Percentiles rank a stretch among this genome's conserved stretches.
Evolutionary conservation across 92 coral and sea anemone genomes (phyloP).

Genomic region (Scolanthus callimorphus): DNA sequence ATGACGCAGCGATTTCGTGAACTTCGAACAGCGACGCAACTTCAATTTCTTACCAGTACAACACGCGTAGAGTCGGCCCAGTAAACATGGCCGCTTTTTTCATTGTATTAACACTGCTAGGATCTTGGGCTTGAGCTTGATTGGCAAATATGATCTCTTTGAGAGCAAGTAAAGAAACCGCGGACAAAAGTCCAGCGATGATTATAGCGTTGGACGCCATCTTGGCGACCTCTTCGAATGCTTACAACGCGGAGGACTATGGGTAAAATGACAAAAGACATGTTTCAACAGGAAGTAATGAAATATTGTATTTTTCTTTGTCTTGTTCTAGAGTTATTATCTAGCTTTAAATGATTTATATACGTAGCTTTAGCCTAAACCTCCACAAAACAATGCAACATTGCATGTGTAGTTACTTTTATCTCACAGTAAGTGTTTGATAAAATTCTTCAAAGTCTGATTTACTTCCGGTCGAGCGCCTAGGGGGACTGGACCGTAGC

Average conservation of each 20-base stretch:
- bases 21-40: background rate
- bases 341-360: no score
- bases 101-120: constrained; percentile 48
- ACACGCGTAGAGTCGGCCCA: constrained; percentile 82
- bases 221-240: constrained; percentile 18
- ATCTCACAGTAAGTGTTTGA: no score
- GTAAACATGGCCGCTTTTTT: constrained; percentile 76
- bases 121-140: constrained; percentile 51
- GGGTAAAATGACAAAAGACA: no score
- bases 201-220: constrained; percentile 75
- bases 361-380: no score
- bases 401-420: no score
- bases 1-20: constrained; percentile 13
- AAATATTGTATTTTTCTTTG: no score
- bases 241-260: background rate
- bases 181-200: constrained; percentile 54
- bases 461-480: no score
- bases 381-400: no score
- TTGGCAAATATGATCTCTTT: constrained; percentile 77
- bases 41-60: constrained; percentile 76
- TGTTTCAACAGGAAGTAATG: no score
- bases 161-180: constrained; percentile 63
- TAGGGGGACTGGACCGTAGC: no score
- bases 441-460: no score
- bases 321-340: no score